Conservation (phyloP, 1,140 invertebrate genomes). For the Leptinotarsa defecta region DNA sequence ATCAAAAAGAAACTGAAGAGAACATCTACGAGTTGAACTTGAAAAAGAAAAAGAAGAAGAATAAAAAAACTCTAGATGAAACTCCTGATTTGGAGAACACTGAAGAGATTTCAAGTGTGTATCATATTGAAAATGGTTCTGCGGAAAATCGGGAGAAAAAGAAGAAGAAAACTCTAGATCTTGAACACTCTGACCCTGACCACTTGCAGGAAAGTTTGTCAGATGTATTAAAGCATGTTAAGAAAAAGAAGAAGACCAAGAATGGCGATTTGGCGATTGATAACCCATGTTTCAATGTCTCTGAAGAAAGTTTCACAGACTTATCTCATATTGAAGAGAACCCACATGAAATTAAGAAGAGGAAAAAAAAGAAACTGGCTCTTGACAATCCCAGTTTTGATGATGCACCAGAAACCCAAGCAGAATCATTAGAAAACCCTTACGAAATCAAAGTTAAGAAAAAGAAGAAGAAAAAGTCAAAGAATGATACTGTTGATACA, state of each 20-base stretch:
- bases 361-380: conserved; percentile 26
- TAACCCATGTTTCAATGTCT: conserved; percentile 30
- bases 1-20: conserved; percentile 19
- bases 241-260: conserved; percentile 28
- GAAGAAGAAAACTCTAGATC: conserved; percentile 20
- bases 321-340: conserved; percentile 20
- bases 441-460: conserved; percentile 37
- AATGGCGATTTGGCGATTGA: conserved; percentile 24
- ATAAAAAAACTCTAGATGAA: too few species aligned
- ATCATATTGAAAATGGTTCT: too few species aligned
- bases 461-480: conserved; percentile 38
- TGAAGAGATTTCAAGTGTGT: too few species aligned
- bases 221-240: background rate
- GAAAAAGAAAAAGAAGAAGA: conserved; percentile 21
- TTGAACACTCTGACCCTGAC: background rate
- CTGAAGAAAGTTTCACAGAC: conserved; percentile 13
- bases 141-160: background rate
- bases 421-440: conserved; percentile 29
- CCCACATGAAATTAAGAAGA: conserved; percentile 11
- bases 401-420: background rate
- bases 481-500: background rate
- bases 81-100: too few species aligned
- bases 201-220: background rate
- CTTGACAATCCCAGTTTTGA: conserved; percentile 35
- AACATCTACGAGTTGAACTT: conserved; percentile 15